phyloP scores from a whole-genome alignment of 2,888 invertebrate genomes.

The Chalcis sispes region DNA sequence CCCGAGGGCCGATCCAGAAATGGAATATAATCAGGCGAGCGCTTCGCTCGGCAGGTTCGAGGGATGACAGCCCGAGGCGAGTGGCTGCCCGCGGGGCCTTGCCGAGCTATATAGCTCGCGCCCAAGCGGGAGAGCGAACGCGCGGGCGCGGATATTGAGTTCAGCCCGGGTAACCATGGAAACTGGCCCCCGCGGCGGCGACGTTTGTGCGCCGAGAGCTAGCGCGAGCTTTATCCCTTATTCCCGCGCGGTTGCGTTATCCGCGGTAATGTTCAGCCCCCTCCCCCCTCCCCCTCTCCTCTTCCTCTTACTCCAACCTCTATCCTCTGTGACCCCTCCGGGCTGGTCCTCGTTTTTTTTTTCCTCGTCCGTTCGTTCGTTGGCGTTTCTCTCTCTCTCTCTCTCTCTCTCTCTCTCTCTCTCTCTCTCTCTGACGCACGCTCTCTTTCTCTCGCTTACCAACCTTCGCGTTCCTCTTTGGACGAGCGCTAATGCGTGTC shows the following conservation, averaged over 20 bases:
- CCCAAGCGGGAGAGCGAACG: too few relatives aligned
- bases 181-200: slow-evolving; percentile 68
- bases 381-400: slow-evolving; percentile 1
- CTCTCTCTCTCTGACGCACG: neutral
- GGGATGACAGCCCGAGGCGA: slow-evolving; percentile 74
- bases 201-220: slow-evolving; percentile 67
- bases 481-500: too few relatives aligned
- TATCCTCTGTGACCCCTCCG: too few relatives aligned
- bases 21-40: slow-evolving; percentile 75
- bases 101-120: slow-evolving; percentile 15
- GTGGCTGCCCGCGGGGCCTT: slow-evolving; percentile 26
- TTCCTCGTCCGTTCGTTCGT: neutral
- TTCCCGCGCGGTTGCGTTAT: slow-evolving; percentile 70
- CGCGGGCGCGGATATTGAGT: slow-evolving; percentile 76
- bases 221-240: slow-evolving; percentile 69
- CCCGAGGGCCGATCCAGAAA: slow-evolving; percentile 71
- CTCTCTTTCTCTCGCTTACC: too few relatives aligned
- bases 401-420: neutral
- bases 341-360: slow-evolving; percentile 4
- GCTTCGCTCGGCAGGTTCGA: slow-evolving; percentile 72
- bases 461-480: too few relatives aligned
- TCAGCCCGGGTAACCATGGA: slow-evolving; percentile 73
- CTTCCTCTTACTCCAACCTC: too few relatives aligned
- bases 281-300: slow-evolving; percentile 8
- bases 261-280: slow-evolving; percentile 62